Evolutionary conservation across 2,113 vertebrate genomes (phyloP).

Genomic region (Caranx melampygus): DNA sequence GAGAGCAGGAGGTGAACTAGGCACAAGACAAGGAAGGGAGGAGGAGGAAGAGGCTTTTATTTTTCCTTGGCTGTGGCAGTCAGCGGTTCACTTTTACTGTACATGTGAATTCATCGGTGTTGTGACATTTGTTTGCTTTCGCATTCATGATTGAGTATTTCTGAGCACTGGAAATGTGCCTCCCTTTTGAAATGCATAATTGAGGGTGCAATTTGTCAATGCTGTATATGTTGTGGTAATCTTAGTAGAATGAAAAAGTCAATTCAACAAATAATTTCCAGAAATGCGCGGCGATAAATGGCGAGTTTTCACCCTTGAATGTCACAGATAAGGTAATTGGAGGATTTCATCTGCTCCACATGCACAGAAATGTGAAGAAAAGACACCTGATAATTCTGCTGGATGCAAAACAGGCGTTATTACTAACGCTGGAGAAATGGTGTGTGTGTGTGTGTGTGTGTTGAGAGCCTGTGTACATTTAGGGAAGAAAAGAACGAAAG

Average conservation of each 20-base stretch:
- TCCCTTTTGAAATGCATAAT: slow-evolving; percentile 49
- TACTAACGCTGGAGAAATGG: not conserved
- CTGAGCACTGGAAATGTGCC: slow-evolving; percentile 21
- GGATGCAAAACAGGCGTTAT: slow-evolving; percentile 33
- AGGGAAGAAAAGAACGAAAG: slow-evolving; percentile 39
- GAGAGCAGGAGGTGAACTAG: slow-evolving; percentile 55
- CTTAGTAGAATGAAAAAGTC: slow-evolving; percentile 43
- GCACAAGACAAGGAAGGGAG: slow-evolving; percentile 68
- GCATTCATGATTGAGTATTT: slow-evolving; percentile 27
- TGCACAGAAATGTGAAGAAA: slow-evolving; percentile 27
- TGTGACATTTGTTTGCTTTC: slow-evolving; percentile 44
- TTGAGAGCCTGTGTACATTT: slow-evolving; percentile 32
- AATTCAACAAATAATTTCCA: slow-evolving; percentile 56
- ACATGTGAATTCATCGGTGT: slow-evolving; percentile 18
- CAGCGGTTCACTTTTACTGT: slow-evolving; percentile 18
- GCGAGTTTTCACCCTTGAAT: slow-evolving; percentile 23
- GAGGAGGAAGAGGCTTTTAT: slow-evolving; percentile 53
- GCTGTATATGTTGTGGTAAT: slow-evolving; percentile 43
- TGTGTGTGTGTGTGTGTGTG: not conserved
- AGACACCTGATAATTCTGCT: slow-evolving; percentile 30
- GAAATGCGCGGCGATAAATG: slow-evolving; percentile 36
- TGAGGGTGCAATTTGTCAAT: slow-evolving; percentile 50
- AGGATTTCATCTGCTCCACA: slow-evolving; percentile 32
- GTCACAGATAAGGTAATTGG: slow-evolving; percentile 27
- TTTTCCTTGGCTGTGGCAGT: slow-evolving; percentile 29